Base-by-base conservation (phyloP, 2,888 invertebrate species). In the Marasmarcha lunaedactyla region DNA sequence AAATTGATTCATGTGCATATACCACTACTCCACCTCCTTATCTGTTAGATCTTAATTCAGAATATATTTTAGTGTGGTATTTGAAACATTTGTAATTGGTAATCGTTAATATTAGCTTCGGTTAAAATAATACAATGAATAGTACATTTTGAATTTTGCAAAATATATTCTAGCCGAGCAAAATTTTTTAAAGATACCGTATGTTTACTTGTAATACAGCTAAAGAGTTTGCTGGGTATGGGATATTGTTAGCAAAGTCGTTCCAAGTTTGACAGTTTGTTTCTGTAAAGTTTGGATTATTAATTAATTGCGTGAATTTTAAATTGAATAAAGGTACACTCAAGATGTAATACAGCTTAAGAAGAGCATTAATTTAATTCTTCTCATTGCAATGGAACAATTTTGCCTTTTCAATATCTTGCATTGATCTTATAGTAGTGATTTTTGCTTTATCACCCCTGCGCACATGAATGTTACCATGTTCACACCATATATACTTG, bases 401-500 rank as follows among this genome's bases (percentile, higher is more conserved):
- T 7, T 7, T 20, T 20, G 11, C 11, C 10, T 30, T 30, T 7
- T 35, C 15, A 10, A 14, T 12, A 7, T 14, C 14, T 14, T 35
- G 10, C 14, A 30, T 30, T n/a, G 30, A 30, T 9, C 30, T 9
- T 30, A 30, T 30, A 7, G n/a, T 10, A 2, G 10, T 2, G 4
- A 30, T 30, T 30, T 30, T 30, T 30, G 3, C 26, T 25, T 40
- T 25, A 11, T 43, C 42, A 13, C 7, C 7, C 42, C 42, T 47
- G 1, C 45, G 35, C 6, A 15, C 38, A 11, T 45, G 6, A 1
- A 47, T 36, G 2, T 7, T n/a, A 2, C 47, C 42, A 7, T 43
- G 40, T 40, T 48, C 39, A 14, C 37, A 46, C 46, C 46, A 46
- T 12, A 48, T 33, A 25, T 36, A 46, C 15, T 42, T 39, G 11